Evolutionary conservation across 1,140 invertebrate genomes (phyloP).

Genomic region (Spodoptera litura): DNA sequence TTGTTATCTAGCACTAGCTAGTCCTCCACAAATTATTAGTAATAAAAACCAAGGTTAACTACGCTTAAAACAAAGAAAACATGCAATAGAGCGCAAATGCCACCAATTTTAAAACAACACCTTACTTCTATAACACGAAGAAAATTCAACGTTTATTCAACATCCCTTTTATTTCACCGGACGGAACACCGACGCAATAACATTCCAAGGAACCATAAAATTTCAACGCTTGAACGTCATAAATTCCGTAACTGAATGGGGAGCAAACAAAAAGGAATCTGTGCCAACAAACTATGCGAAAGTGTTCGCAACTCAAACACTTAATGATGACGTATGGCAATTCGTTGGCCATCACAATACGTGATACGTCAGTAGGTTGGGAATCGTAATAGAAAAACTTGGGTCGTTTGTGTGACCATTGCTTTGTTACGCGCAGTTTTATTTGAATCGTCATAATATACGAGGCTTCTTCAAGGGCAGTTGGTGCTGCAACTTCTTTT

Average conservation of each 20-base stretch:
- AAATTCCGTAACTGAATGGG: slow-evolving; percentile 32
- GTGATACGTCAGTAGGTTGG: slow-evolving; percentile 29
- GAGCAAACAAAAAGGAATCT: slow-evolving; percentile 36
- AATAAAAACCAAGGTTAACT: no score
- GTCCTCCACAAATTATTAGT: no score
- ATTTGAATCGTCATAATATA: neutral
- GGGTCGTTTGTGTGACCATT: slow-evolving; percentile 63
- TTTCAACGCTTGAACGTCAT: slow-evolving; percentile 29
- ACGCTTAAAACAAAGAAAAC: no score
- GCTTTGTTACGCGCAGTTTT: slow-evolving; percentile 3
- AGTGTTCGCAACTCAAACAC: slow-evolving; percentile 37
- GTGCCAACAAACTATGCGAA: slow-evolving; percentile 42
- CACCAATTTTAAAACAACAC: no score
- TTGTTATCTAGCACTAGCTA: no score
- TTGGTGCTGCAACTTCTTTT: neutral
- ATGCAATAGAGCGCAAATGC: no score
- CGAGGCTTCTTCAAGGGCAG: neutral
- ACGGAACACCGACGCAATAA: slow-evolving; percentile 30
- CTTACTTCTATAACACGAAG: no score
- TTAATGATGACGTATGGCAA: slow-evolving; percentile 41
- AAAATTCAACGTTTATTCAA: neutral
- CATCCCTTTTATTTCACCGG: neutral
- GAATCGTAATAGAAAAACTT: slow-evolving; percentile 68
- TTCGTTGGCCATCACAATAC: slow-evolving; percentile 35
- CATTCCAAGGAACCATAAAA: slow-evolving; percentile 32